phyloP scores from a whole-genome alignment of 2,113 vertebrate species.

The Nanger granti region DNA sequence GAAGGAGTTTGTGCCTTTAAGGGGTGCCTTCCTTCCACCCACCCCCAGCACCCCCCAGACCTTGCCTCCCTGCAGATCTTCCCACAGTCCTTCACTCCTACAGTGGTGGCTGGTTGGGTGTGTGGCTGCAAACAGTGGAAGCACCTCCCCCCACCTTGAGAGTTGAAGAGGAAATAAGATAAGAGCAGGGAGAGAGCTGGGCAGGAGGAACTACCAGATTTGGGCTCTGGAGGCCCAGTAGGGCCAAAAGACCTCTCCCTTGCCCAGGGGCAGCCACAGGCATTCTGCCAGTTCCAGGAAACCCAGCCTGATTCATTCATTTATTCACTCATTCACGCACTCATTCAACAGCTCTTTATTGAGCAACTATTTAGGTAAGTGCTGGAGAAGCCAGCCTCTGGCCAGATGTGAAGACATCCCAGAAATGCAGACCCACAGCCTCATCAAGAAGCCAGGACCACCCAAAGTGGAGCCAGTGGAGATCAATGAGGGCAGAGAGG shows the following conservation, averaged over 20 bases:
- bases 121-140: background rate
- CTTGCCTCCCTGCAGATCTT: background rate
- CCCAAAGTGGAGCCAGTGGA: background rate
- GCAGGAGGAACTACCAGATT: background rate
- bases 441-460: background rate
- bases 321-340: rapidly evolving
- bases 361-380: background rate
- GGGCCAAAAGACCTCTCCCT: background rate
- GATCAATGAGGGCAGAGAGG: background rate
- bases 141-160: background rate
- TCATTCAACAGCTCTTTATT: too few relatives aligned
- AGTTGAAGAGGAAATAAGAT: conserved; percentile 51
- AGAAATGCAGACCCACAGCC: background rate
- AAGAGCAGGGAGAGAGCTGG: background rate
- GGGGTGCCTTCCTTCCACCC: too few relatives aligned
- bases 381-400: background rate
- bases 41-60: background rate
- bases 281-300: background rate
- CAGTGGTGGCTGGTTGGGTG: background rate
- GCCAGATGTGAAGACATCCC: background rate
- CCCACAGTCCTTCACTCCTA: rapidly evolving
- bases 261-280: background rate
- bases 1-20: background rate
- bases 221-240: background rate
- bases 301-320: background rate